Conservation (phyloP, 2,888 invertebrate genomes). For the Nasonovia ribisnigri region DNA sequence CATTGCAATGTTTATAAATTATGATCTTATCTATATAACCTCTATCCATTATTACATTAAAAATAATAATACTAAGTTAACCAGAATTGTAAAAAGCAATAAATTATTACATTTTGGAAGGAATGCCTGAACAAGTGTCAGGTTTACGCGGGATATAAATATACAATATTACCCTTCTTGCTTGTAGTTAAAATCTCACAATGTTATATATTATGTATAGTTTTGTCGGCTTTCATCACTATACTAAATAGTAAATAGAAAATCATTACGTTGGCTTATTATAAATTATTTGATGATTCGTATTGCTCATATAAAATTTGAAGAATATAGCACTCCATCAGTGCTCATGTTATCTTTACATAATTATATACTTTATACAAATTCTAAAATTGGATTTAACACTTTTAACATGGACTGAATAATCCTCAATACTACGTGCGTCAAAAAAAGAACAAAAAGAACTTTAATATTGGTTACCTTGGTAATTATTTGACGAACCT, state of each 20-base stretch:
- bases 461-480: background rate
- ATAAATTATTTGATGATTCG: background rate
- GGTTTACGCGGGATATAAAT: background rate
- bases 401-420: background rate
- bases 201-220: background rate
- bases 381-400: background rate
- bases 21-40: too few relatives aligned
- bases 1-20: too few relatives aligned
- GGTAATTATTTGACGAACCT: background rate
- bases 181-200: background rate
- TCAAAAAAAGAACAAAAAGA: background rate
- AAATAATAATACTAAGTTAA: too few relatives aligned
- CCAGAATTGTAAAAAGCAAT: too few relatives aligned
- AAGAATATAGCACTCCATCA: background rate
- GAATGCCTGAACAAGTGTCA: background rate
- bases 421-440: background rate
- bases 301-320: background rate
- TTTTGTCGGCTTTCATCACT: background rate
- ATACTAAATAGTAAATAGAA: background rate
- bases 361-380: background rate
- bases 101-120: background rate
- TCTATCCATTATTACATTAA: too few relatives aligned
- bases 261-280: background rate
- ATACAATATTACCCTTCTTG: background rate
- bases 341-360: background rate